Base-by-base conservation (phyloP, 2,113 vertebrate genomes). In the Regulus satrapa region DNA sequence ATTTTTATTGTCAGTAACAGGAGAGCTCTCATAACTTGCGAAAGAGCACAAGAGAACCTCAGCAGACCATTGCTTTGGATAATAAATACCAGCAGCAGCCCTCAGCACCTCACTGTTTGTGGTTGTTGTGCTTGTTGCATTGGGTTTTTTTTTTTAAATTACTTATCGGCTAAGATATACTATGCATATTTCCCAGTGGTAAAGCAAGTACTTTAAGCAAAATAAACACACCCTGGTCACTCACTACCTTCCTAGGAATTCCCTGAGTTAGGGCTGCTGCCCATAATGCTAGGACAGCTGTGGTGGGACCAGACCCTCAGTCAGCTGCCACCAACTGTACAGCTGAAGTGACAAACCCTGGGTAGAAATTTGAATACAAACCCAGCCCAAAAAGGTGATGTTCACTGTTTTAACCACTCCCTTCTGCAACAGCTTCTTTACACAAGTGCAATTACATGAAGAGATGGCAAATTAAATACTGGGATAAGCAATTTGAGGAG, bases 381-480 rank as follows among this genome's bases (percentile, higher is more conserved):
- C 25, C 12, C 62, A 79, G 54, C 61, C 18, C 5, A 16, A 83
- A 82, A 4, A 76, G 40, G 21, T 76, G 25, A 89, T 78, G 18
- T 24, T 28, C 3, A 1, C 20, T 61, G 28, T 28, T 73, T 59
- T 31, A 61, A 61, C 17, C 18, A 40, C 9, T 38, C 36, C 71
- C 17, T 11, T 67, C 41, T 31, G 67, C 48, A 62, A 29, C 21
- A 71, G 9, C 24, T 55, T 38, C 40, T 74, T 54, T 46, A 51
- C n/a, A 13, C 0, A 2, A 74, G 32, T 40, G n/a, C 15, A 84
- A 14, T n/a, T 62, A 54, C 0, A 1, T 18, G 34, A 59, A 23
- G 31, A 94, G 34, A 45, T 29, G 12, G n/a, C 26, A 80, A 80
- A 74, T 21, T 15, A 58, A 84, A 77, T 28, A 29, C 5, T 43